Evolutionary conservation across 2,113 vertebrate species (phyloP).

Genomic region (Columba livia): DNA sequence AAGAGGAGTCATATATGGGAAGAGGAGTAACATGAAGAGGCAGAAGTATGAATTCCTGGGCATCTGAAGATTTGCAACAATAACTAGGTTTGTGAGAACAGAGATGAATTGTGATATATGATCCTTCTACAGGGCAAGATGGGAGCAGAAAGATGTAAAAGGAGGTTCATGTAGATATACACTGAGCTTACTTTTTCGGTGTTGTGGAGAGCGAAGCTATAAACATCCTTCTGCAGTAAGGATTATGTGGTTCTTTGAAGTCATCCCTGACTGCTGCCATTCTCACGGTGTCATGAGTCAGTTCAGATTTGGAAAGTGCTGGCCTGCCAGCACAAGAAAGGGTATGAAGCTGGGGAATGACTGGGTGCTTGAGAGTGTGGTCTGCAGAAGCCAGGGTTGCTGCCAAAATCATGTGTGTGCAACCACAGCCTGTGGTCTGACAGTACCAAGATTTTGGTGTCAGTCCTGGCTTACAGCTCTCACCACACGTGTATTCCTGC

Average conservation of each 20-base stretch:
- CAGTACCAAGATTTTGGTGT: neutral
- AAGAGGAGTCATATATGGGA: neutral
- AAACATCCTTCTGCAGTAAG: neutral
- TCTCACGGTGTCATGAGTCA: neutral
- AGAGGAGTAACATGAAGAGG: neutral
- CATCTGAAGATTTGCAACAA: neutral
- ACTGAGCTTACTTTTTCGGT: neutral
- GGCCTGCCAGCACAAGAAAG: neutral
- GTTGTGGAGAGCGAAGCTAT: neutral
- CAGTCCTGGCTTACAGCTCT: neutral
- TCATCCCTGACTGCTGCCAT: neutral
- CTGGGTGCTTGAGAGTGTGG: neutral
- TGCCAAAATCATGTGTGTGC: neutral
- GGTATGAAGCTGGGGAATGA: neutral
- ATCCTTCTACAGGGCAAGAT: neutral
- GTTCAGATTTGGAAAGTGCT: neutral
- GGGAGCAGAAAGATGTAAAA: neutral
- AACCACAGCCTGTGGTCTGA: neutral
- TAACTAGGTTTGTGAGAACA: neutral
- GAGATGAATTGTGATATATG: accelerated
- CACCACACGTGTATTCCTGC: neutral
- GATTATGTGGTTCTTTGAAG: neutral
- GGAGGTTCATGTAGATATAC: neutral
- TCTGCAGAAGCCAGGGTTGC: neutral
- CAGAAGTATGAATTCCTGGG: neutral